Conservation (phyloP, 2,113 vertebrate genomes). For the Copsychus sechellarum region DNA sequence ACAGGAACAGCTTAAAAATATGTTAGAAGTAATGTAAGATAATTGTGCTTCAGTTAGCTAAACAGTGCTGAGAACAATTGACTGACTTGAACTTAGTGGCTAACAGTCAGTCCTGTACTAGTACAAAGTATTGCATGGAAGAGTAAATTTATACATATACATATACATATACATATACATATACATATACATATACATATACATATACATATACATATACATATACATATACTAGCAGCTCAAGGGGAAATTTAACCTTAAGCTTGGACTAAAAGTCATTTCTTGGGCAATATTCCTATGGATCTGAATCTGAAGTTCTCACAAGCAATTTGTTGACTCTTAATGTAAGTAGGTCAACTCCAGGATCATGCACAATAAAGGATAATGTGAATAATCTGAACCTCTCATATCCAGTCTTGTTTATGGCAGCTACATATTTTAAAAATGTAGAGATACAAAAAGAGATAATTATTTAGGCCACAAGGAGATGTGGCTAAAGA, state of each 20-base stretch:
- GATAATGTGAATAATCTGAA: not conserved
- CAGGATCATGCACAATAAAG: not conserved
- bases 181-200: not conserved
- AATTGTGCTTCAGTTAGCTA: conserved; percentile 30
- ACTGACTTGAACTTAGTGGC: conserved; percentile 31
- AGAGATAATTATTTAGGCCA: not conserved
- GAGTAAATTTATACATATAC: not conserved
- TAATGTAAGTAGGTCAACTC: not conserved
- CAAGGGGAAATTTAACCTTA: not conserved
- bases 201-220: not conserved
- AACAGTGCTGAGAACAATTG: conserved; percentile 21
- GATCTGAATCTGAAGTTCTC: not conserved
- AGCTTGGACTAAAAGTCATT: not conserved
- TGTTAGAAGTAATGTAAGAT: not conserved
- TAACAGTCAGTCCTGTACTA: not conserved
- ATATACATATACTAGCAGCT: too few relatives aligned
- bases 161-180: too few relatives aligned
- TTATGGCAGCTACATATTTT: not conserved
- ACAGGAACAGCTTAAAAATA: not conserved
- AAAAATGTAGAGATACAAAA: not conserved
- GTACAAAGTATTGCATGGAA: not conserved
- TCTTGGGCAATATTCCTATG: not conserved
- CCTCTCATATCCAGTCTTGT: not conserved
- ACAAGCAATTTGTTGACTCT: not conserved
- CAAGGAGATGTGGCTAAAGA: not conserved